Evolutionary conservation across 1,140 invertebrate genomes (phyloP).

Genomic region (Drosophila leontia): DNA sequence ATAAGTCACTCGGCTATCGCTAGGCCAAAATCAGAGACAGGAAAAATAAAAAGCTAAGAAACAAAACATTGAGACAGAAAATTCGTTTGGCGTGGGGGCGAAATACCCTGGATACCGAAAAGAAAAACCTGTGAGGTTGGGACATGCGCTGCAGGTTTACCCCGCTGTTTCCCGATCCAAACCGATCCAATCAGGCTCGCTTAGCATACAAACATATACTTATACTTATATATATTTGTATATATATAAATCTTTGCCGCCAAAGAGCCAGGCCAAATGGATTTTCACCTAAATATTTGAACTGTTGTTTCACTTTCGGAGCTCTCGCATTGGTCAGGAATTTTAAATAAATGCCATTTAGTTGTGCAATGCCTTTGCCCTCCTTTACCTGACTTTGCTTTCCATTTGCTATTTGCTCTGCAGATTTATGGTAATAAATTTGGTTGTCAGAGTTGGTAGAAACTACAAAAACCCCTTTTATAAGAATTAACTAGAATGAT

Average conservation of each 20-base stretch:
- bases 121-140: conserved; percentile 29
- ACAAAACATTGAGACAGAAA: conserved; percentile 23
- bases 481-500: neutral
- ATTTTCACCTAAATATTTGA: conserved; percentile 69
- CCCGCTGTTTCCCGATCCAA: neutral
- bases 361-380: conserved; percentile 70
- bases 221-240: conserved; percentile 25
- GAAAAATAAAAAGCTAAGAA: conserved; percentile 27
- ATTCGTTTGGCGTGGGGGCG: conserved; percentile 46
- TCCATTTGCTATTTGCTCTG: conserved; percentile 47
- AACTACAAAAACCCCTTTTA: too few species aligned
- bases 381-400: conserved; percentile 35
- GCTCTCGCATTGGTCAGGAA: conserved; percentile 72
- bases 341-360: conserved; percentile 79
- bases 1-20: conserved; percentile 61
- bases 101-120: conserved; percentile 23
- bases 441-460: neutral
- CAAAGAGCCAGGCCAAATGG: conserved; percentile 49
- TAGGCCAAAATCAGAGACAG: conserved; percentile 50
- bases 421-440: conserved; percentile 68
- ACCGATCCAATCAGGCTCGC: conserved; percentile 20
- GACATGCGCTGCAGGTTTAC: conserved; percentile 53
- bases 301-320: conserved; percentile 37
- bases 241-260: conserved; percentile 44
- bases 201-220: conserved; percentile 27